Evolutionary conservation across 2,113 vertebrate species (phyloP), one percentile per base, ranked within the genome.

Genomic region (Chaetops frenatus): DNA sequence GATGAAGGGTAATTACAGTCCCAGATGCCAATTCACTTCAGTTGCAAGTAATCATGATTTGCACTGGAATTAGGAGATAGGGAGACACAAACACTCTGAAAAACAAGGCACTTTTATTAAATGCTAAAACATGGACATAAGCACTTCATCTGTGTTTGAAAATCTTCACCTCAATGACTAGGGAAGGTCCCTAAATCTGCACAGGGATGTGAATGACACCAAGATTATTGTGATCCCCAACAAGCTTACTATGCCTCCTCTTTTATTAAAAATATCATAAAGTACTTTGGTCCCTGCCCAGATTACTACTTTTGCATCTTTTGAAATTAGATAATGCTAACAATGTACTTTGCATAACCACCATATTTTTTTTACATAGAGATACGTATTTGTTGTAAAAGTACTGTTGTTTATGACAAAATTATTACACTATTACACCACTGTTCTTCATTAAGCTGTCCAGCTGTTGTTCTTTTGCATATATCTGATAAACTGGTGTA

Each of bases 21-120:
- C 48, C 84, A 85, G 74, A 65, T 95, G 94, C 74, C 81, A 95
- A 82, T 81, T 92, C 84, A 94, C 70, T 50, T 95, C 6, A 0
- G 61, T 89, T 85, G 29, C 62, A 90, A 90, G 66, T 57, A 89
- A 91, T 84, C 61, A 77, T 79, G 73, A 95, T 92, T 87, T 94
- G 48, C 53, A 54, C 61, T 85, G 50, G 74, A 94, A 91, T 82
- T 89, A 77, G 33, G 33, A 81, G 42, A 42, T 60, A n/a, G 11
- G 38, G 48, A 90, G 48, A 86, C 60, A 61, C 19, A 91, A 61
- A 60, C 53, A 35, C 31, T 69, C 62, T 87, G 54, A 79, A 95
- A 95, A 78, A 57, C 36, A 79, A 91, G 25, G 14, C 78, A 82
- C 11, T 90, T 92, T 51, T 64, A 69, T 82, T 48, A 81, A 89